Conservation (phyloP, 2,888 invertebrate genomes). For the Camptogramma bilineatum region DNA sequence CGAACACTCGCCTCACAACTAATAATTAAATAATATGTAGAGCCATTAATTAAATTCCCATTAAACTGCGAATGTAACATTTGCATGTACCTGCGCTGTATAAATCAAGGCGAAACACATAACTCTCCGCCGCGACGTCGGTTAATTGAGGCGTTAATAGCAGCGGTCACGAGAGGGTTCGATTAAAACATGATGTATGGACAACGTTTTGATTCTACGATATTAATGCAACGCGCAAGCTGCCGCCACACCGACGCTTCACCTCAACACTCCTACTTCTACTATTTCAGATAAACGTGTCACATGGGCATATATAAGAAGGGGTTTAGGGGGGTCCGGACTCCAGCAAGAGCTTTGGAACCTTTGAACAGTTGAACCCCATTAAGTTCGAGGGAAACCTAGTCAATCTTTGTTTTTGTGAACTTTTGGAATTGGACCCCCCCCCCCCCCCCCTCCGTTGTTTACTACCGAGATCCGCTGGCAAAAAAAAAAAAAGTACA, state of each 20-base stretch:
- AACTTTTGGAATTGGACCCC: no score
- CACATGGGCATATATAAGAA: no score
- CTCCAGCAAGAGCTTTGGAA: no score
- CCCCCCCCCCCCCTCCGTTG: no score
- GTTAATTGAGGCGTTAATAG: conserved; percentile 61
- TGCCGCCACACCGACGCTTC: not conserved
- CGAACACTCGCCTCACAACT: conserved; percentile 22
- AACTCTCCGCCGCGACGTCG: conserved; percentile 46
- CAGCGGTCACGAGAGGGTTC: conserved; percentile 44
- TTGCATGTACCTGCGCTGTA: conserved; percentile 46
- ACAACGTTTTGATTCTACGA: conserved; percentile 17
- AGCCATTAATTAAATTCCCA: conserved; percentile 43
- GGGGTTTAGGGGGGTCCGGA: no score
- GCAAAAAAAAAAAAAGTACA: no score
- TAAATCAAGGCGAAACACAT: conserved; percentile 48
- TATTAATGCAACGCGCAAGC: conserved; percentile 14
- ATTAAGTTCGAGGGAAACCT: no score
- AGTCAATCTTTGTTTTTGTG: no score
- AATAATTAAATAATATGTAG: conserved; percentile 38
- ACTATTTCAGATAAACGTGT: no score
- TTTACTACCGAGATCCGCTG: no score
- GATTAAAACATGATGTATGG: conserved; percentile 36
- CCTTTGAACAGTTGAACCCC: no score
- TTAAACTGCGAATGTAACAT: conserved; percentile 46
- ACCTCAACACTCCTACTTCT: no score